Evolutionary conservation across 2,797 vertebrate species (phyloP), one percentile per base, ranked within the genome.

Genomic region (Lacerta bilineata): DNA sequence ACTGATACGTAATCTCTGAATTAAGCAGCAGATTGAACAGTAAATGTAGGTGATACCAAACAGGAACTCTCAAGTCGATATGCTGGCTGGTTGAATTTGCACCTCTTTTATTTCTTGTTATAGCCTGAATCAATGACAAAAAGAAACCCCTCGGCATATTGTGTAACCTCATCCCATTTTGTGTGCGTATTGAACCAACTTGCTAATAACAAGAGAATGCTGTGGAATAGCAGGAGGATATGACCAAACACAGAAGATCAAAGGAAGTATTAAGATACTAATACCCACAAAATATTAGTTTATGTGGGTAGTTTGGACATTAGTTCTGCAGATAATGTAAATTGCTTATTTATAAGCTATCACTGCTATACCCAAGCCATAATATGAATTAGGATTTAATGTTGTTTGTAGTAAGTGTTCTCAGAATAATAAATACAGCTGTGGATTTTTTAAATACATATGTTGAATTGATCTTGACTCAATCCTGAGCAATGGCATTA

Each of bases 371-470:
- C 69, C 33, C 1, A 90, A 88, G 77, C 74, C 3, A 68, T 25
- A 83, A 4, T 3, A 80, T 78, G 76, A 86, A 82, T 93, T 55
- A 17, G 64, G 5, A 86, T 69, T 91, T 76, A 69, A 18, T 46
- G 92, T 91, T 92, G 72, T 7, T 88, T 82, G 61, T 59, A 87
- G 17, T 87, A 36, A n/a, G 25, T 25, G 87, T 88, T 86, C 80
- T 83, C 79, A 89, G 87, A 88, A 41, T 64, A 69, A 17, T 83
- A 79, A 46, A 68, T 78, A 5, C 41, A 72, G 1, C 33, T 85
- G 2, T 17, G 23, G 29, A 61, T 80, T 23, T 61, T 77, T 82
- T 82, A 55, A 69, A 71, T 83, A 20, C 29, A 43, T 86, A 55
- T 36, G 29, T 29, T 36, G 41, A 36, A 79, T 10, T 64, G 74